phyloP scores from a whole-genome alignment of 2,888 invertebrate species.

The Galeopsomyia nigrocyanea region DNA sequence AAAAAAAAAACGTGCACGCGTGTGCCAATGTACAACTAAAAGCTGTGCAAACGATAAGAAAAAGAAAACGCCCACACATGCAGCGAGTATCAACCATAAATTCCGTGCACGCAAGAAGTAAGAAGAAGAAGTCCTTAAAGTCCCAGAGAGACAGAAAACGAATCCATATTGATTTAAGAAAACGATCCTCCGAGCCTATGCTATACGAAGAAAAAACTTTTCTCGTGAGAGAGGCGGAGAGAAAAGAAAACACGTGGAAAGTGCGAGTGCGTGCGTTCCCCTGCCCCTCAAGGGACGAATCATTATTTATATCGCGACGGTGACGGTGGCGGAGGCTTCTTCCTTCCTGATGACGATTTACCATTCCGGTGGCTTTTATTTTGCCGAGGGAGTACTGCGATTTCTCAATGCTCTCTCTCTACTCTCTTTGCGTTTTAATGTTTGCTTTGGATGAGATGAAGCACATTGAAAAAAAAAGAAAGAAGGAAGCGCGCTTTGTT shows the following conservation, averaged over 20 bases:
- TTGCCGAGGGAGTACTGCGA: neutral
- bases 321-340: neutral
- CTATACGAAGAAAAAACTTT: slow-evolving; percentile 1
- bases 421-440: no score
- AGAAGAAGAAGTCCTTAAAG: slow-evolving; percentile 13
- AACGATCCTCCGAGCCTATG: slow-evolving; percentile 13
- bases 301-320: slow-evolving; percentile 25
- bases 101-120: neutral
- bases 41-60: no score
- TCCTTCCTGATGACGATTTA: slow-evolving; percentile 30
- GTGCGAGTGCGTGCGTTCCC: slow-evolving; percentile 8
- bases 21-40: no score
- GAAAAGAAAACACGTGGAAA: neutral
- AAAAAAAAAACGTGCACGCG: no score
- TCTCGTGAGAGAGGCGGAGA: neutral
- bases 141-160: neutral
- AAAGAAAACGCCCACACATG: neutral
- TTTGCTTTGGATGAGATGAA: no score
- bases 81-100: slow-evolving; percentile 6
- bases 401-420: slow-evolving; percentile 17
- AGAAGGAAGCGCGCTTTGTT: no score
- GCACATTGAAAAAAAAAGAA: no score
- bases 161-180: slow-evolving; percentile 35
- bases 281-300: slow-evolving; percentile 17
- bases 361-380: slow-evolving; percentile 1